A percentile compares a stretch with the other conserved stretches of the same genome.
phyloP scores from a whole-genome alignment of 2,888 invertebrate genomes.

The Acanthopleura granulata region DNA sequence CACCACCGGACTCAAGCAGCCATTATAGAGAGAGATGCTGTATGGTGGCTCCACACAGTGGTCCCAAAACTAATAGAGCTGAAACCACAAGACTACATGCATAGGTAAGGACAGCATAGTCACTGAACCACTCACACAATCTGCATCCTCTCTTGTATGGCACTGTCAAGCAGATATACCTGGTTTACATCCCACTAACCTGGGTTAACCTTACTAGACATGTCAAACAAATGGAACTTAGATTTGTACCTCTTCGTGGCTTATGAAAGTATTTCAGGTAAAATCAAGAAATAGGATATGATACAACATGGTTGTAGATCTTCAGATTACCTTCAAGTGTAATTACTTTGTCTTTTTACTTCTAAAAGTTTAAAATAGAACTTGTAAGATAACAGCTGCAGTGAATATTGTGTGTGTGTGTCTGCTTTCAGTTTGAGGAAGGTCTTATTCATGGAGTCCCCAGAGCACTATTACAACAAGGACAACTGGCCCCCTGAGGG shows the following conservation, averaged over 20 bases:
- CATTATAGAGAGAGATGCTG: slow-evolving; percentile 84
- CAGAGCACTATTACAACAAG: slow-evolving; percentile 67
- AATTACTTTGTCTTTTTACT: neutral
- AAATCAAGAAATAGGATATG: no score
- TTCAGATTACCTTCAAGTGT: slow-evolving; percentile 13
- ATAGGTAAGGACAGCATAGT: slow-evolving; percentile 58
- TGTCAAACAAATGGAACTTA: no score
- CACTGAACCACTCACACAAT: no score
- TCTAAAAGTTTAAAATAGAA: neutral
- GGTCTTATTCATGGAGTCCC: slow-evolving; percentile 67
- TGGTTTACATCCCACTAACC: no score
- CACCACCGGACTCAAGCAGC: slow-evolving; percentile 72
- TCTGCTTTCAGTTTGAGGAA: slow-evolving; percentile 68
- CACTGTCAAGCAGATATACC: no score
- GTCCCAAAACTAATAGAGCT: slow-evolving; percentile 81
- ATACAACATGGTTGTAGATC: no score
- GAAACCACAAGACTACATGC: slow-evolving; percentile 81
- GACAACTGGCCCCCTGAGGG: slow-evolving; percentile 90
- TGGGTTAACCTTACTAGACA: no score
- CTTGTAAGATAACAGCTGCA: no score
- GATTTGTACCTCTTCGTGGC: no score
- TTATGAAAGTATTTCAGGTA: no score
- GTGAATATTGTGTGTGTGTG: neutral
- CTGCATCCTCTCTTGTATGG: no score
- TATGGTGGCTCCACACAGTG: slow-evolving; percentile 89